These are phyloP conservation scores for Gisinianus flammeolus DNA, from an alignment of 2,888 invertebrate genomes.

Conservation along the genomic window DNA sequence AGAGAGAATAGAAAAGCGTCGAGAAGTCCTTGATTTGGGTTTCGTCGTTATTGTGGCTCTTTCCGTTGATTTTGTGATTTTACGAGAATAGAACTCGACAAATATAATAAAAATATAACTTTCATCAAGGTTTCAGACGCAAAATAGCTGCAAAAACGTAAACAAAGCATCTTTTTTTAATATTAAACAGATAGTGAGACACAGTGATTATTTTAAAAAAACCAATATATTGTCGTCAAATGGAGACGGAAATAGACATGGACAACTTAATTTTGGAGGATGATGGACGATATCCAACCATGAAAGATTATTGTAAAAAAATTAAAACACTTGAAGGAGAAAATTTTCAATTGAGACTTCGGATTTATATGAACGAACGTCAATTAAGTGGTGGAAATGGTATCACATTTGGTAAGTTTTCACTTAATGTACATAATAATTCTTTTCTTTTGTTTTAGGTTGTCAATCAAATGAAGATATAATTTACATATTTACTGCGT, in stretches of 20 bases:
- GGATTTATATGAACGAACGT: conserved; percentile 53
- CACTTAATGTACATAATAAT: no score
- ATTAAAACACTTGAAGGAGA: conserved; percentile 54
- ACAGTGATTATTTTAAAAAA: no score
- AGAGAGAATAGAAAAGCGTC: no score
- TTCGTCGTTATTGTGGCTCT: no score
- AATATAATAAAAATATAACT: no score
- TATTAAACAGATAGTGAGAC: no score
- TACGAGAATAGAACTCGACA: no score
- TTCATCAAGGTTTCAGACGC: background rate
- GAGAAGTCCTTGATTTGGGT: no score
- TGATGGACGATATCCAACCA: conserved; percentile 45
- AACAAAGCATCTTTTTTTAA: no score
- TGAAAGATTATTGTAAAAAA: conserved; percentile 51
- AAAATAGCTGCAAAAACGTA: no score
- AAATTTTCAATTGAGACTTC: conserved; percentile 50
- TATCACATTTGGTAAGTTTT: conserved; percentile 29
- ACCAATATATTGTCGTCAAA: background rate
- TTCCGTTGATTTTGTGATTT: no score
- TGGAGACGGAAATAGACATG: conserved; percentile 6
- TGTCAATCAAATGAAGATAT: background rate
- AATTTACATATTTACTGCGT: background rate
- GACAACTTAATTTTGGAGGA: conserved; percentile 17
- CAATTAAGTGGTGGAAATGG: conserved; percentile 41
- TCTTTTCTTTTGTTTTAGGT: background rate